Percentiles rank a stretch among this genome's conserved stretches.
phyloP scores from a whole-genome alignment of 2,113 vertebrate species.

The Hyperopisus bebe region DNA sequence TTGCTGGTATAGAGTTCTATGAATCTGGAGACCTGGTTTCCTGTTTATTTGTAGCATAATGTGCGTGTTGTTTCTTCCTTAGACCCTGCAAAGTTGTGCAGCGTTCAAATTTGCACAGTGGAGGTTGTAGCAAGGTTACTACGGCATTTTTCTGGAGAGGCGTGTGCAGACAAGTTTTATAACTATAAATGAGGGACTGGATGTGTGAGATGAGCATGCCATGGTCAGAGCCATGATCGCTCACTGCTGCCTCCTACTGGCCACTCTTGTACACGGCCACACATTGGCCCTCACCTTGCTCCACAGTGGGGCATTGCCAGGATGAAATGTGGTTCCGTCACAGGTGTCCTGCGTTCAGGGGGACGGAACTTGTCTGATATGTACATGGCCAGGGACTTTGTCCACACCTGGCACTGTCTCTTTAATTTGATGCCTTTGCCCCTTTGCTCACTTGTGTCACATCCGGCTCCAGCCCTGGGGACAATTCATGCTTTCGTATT shows the following conservation, averaged over 20 bases:
- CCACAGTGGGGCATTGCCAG: not conserved
- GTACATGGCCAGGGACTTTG: too few species aligned
- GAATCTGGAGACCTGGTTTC: not conserved
- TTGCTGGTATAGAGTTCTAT: not conserved
- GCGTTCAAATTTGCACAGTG: not conserved
- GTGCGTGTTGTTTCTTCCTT: not conserved
- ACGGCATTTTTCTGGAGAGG: not conserved
- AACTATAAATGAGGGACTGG: not conserved
- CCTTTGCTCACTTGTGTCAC: not conserved
- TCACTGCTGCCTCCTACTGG: not conserved
- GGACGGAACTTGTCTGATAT: not conserved
- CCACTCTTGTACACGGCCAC: not conserved
- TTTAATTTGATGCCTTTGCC: not conserved
- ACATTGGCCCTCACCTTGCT: not conserved
- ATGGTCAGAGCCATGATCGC: not conserved
- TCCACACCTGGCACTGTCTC: not conserved
- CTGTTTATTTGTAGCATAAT: not conserved
- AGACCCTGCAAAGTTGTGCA: not conserved
- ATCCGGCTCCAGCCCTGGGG: not conserved
- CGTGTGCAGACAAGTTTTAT: not conserved
- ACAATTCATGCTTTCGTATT: not conserved
- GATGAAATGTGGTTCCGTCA: not conserved
- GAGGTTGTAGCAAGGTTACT: not conserved
- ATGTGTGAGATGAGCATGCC: not conserved
- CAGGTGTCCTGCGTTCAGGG: not conserved